These are phyloP conservation scores for Brienomyrus longianalis DNA, from an alignment of 2,113 vertebrate species.

Conservation along the genomic window DNA sequence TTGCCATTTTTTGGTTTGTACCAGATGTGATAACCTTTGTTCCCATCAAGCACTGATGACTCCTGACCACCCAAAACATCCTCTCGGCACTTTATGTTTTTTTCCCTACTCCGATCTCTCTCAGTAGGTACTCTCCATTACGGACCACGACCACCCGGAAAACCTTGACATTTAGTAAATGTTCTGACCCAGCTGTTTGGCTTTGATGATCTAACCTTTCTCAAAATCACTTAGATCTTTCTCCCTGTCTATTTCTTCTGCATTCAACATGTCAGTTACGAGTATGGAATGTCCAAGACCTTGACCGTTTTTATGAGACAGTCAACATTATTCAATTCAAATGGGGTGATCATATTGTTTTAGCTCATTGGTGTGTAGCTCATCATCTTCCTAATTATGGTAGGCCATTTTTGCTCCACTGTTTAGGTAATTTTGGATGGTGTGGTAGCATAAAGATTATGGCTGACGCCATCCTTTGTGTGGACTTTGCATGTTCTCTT, in stretches of 20 bases:
- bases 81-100: background rate
- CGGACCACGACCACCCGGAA: background rate
- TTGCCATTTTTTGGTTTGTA: background rate
- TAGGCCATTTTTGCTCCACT: background rate
- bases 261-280: background rate
- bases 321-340: background rate
- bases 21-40: background rate
- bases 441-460: background rate
- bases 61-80: background rate
- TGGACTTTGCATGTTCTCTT: background rate
- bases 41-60: background rate
- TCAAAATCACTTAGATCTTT: background rate
- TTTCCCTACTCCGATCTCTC: background rate
- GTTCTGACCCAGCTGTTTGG: background rate
- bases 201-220: background rate
- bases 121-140: background rate
- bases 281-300: background rate
- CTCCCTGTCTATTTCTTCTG: background rate
- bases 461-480: background rate
- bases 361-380: background rate
- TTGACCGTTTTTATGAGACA: background rate
- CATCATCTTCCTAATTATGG: background rate
- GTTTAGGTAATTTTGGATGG: background rate
- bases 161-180: background rate
- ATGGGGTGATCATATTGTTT: background rate